Evolutionary conservation across 2,888 invertebrate species (phyloP), one percentile per base, ranked within the genome.

Genomic region (Aspidiotus rigidus): DNA sequence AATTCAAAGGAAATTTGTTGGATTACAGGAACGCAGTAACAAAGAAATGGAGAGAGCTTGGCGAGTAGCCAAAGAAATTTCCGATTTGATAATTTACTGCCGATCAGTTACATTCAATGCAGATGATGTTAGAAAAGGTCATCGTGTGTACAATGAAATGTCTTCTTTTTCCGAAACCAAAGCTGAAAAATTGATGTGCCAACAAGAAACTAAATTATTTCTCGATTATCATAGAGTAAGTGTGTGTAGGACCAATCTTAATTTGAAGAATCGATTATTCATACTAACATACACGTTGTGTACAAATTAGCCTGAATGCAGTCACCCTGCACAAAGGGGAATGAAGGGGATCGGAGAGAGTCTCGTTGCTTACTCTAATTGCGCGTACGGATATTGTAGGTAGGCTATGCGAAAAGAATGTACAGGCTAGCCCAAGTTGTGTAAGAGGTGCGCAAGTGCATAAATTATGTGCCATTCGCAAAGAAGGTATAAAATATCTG

Each of bases 141-240:
- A 86, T 7, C 87, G 90, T 79, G 81, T 87, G n/a, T 91, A 87
- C 78, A 86, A 88, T 76, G 97, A 99, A 79, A 98, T 99, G 97
- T 96, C 95, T 62, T 97, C 97, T 39, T 96, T 98, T 78, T 90
- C 95, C 0, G 98, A 99, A 80, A 91, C 89, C 0, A 97, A 96
- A 80, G 94, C 93, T 0, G 95, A 97, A 75, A 90, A 93, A 75
- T 83, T 90, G 70, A 89, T 96, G 77, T 87, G 89, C 75, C 88
- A 87, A 75, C 87, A 88, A 75, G 90, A 91, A 75, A 83, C 79
- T 63, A 79, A 81, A 62, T 87, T 90, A 76, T 91, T 92, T 77
- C 76, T 89, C 9, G 86, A 86, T 74, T 93, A 92, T 77, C 91
- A 91, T 79, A 84, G 85, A 78, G 80, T 83, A 74, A 73, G 67